Base-by-base conservation (phyloP, 2,888 invertebrate species). In the Papilio demoleus region DNA sequence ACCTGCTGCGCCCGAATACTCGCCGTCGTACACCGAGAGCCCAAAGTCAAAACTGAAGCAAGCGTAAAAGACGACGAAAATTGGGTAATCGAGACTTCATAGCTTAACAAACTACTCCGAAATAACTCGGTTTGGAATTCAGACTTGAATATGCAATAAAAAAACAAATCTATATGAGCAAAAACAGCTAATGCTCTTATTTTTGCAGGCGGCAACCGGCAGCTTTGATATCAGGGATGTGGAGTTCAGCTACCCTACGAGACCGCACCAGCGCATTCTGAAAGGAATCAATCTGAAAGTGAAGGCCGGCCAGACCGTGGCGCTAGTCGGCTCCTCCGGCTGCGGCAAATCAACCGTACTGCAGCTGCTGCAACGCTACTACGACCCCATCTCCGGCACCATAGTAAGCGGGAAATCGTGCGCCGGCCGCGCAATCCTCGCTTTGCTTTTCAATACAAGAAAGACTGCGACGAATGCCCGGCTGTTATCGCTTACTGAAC, bases 281-380 rank as follows among this genome's bases (percentile, higher is more conserved):
- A 94, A 94, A 75, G 95, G 95, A 12, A 82, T 97, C 34, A 94
- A 95, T 81, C 95, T 74, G 88, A 94, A 85, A 94, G 94, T 70
- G 75, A 96, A 77, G 50, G 94, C 95, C 24, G 96, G 96, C 0
- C 94, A 95, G 76, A 96, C 95, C 50, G 94, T 97, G 0, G 97
- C 96, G 0, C 85, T 96, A 22, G 96, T 95, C n/a, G 95, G 94
- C 1, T 94, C 95, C 11, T 95, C 94, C 22, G 96, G 96, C 4
- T 96, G 96, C 74, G 96, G 96, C 9, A 97, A 97, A 80, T 96
- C 96, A 0, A 97, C 96, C 0, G 94, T 95, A 60, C 93, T 96
- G 59, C 96, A 96, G 77, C 86, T 97, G 6, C 83, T 97, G 68
- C 94, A 96, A 79, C 89, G 97, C 60, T 95, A 96, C 80, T 97